Evolutionary conservation across 2,888 invertebrate species (phyloP), one percentile per base, ranked within the genome.

Genomic region (Nezara viridula): DNA sequence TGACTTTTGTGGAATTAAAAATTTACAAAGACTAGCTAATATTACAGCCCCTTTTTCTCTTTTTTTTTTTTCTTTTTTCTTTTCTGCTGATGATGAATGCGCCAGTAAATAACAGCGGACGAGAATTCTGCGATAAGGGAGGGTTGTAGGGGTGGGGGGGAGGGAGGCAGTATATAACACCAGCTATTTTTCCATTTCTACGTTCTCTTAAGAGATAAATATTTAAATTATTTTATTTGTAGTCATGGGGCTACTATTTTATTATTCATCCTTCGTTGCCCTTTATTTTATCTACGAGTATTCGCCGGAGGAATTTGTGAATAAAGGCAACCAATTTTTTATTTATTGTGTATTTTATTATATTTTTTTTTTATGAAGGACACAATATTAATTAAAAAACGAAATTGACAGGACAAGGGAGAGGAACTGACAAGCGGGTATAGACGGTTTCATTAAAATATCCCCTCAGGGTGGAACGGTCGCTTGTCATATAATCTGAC

Each of bases 181-280:
- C 60, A 7, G 66, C 66, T 73, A 73, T 73, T 73, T 73, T 73
- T 73, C 66, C 66, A 60, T 60, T 60, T 9, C 60, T 60, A 60
- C 60, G 32, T 73, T 73, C 66, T 9, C 66, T 73, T 73, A 73
- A 73, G 66, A 73, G 66, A 73, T 73, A 73, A 73, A 73, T 73
- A 73, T 73, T 73, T 73, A 73, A 73, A 73, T 73, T 73, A 73
- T 73, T 73, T 73, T 73, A 73, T 73, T 73, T 73, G 66, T 73
- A 73, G 66, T 73, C 66, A 73, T 73, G 66, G 66, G 66, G 2
- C 19, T 21, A 37, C 66, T 73, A 73, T 73, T 73, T 73, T 73
- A 73, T 73, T 73, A 73, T 73, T 73, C 66, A 73, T 37, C 32
- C 66, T 7, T 37, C 37, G 66, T 73, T n/a, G 66, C 14, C 37